Base-by-base conservation (phyloP, 1,140 invertebrate species). In the Drosophila kurseongensis region DNA sequence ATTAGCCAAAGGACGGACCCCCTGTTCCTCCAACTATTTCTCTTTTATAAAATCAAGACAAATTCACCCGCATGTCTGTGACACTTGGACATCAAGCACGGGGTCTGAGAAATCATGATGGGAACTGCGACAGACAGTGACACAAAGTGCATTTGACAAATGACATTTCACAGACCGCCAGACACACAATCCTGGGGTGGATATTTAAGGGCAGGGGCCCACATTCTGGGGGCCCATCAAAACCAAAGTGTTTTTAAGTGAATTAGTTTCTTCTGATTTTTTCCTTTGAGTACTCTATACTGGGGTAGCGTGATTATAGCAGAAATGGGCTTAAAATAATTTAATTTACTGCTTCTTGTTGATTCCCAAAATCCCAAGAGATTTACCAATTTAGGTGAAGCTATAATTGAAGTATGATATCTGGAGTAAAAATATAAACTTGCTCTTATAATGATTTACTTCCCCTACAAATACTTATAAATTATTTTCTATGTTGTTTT, bases 61-160 rank as follows among this genome's bases (percentile, higher is more conserved):
- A 89, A 88, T 89, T 90, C 68, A 71, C 85, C 84, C 80, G 80
- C 84, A 90, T 89, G 78, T 84, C 85, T 75, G 51, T 89, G 85
- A 90, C 85, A 90, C 68, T 90, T 77, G 67, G 73, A 84, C 81
- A 85, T 84, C 81, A 74, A 61, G 63, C 51, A 67, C 32, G 58
- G 65, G 32, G 47, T 42, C 68, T 71, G 29, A 36, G 48, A 51
- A 66, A 68, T 60, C 75, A 41, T 77, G 73, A 77, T 77, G 77
- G 74, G 47, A 76, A 59, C 75, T 76, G 72, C 73, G 73, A 76
- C 73, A 76, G 83, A 78, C 69, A 82, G 66, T 83, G 83, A 88
- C 84, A 90, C 80, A 89, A 89, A 89, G 84, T 89, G 84, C 84
- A 89, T 89, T 90, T 89, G 84, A 89, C 84, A 89, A 89, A 89